Base-by-base conservation (phyloP, 2,888 invertebrate species). In the Ophioninae sp. region DNA sequence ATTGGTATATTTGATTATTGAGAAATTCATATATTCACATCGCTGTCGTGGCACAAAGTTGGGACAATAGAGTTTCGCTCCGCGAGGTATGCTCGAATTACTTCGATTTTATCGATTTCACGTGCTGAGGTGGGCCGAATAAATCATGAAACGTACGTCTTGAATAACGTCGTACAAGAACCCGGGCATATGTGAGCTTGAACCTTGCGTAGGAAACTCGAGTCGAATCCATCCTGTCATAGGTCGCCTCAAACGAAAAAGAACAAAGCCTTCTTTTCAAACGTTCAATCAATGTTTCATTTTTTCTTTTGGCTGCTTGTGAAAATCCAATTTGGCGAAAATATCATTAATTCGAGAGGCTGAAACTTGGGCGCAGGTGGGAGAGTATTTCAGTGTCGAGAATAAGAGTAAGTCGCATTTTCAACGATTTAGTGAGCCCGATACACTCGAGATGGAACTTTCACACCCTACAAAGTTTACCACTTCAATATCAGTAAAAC, bases 101-200 rank as follows among this genome's bases (percentile, higher is more conserved):
- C 82, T 86, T 86, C 89, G 87, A 88, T 88, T 65, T 85, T 76
- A 85, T 87, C 74, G 84, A 87, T 87, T 87, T 39, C n/a, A 82
- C 61, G 68, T 7, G 62, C 79, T 56, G 76, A 85, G 82, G 79
- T 82, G 85, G 84, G 81, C 81, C 85, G 85, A 87, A 87, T 88
- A 87, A 88, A 88, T 88, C 79, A 88, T 85, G 85, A 82, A 81
- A 85, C 70, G 85, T 44, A 86, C 78, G 68, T 64, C 61, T 81
- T 64, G 69, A 64, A 44, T 65, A 69, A 50, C 10, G 10, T 50
- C 21, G 44, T 21, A 69, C 21, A 37, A n/a, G 23, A 61, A 78
- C 13, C n/a, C 39, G 74, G 3, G 44, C 67, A 6, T 23, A 21
- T 13, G 7, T 17, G 21, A n/a, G 44, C 20, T 21, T n/a, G 23